Evolutionary conservation across 2,113 vertebrate genomes (phyloP).

Genomic region (Pleuronectes platessa): DNA sequence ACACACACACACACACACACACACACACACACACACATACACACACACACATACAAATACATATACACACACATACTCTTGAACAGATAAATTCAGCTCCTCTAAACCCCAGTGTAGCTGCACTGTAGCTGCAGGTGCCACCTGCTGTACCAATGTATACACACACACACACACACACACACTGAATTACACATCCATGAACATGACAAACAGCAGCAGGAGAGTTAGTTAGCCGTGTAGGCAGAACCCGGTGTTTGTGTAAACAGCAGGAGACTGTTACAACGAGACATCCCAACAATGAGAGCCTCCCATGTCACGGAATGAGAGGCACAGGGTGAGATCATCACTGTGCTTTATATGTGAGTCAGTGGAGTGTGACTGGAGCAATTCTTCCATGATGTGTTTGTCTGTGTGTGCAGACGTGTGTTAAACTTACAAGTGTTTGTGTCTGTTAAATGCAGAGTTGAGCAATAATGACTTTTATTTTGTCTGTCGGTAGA

Average conservation of each 20-base stretch:
- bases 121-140: constrained; percentile 34
- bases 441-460: background rate
- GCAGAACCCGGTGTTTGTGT: constrained; percentile 60
- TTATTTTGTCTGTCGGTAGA: background rate
- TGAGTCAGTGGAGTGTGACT: constrained; percentile 37
- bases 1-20: too few relatives aligned
- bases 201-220: constrained; percentile 36
- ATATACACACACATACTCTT: background rate
- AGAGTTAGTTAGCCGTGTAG: constrained; percentile 46
- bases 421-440: background rate
- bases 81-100: constrained; percentile 24
- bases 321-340: constrained; percentile 27
- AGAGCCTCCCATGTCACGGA: constrained; percentile 40
- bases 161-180: background rate
- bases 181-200: constrained; percentile 1
- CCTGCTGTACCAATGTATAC: constrained; percentile 28
- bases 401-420: constrained; percentile 8
- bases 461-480: background rate
- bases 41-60: too few relatives aligned
- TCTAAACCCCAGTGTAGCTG: constrained; percentile 21
- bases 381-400: constrained; percentile 33
- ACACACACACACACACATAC: background rate
- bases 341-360: constrained; percentile 40
- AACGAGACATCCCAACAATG: constrained; percentile 59
- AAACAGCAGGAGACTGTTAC: constrained; percentile 64